These are phyloP conservation scores for Nothocercus julius DNA, from an alignment of 2,113 vertebrate genomes.

Conservation along the genomic window DNA sequence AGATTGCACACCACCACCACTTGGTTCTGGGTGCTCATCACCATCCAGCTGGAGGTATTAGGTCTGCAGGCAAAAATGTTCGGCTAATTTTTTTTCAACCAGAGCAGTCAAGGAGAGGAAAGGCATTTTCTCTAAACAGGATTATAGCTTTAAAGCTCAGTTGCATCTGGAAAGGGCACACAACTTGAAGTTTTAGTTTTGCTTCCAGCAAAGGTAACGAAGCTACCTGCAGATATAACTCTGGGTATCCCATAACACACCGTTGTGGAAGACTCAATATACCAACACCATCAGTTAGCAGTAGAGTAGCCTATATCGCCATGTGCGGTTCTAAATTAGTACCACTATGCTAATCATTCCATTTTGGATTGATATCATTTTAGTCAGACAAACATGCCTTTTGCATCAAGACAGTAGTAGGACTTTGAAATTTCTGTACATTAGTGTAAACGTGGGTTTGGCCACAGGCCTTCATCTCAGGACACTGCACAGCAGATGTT, in stretches of 20 bases:
- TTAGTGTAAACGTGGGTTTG: neutral
- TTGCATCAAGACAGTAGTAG: neutral
- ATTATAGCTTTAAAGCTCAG: neutral
- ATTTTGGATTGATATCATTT: neutral
- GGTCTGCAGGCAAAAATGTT: neutral
- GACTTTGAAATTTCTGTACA: neutral
- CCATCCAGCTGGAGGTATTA: neutral
- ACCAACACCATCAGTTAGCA: neutral
- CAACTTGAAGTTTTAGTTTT: neutral
- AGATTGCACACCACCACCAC: neutral
- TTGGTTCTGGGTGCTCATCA: neutral
- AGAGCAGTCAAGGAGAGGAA: neutral
- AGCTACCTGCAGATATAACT: neutral
- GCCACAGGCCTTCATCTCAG: no score
- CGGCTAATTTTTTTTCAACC: neutral
- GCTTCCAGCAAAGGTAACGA: fast-evolving
- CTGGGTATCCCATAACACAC: neutral
- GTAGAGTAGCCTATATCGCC: neutral
- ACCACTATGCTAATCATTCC: neutral
- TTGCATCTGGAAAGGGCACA: neutral
- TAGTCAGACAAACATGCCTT: neutral
- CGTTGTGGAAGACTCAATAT: neutral
- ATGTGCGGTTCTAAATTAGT: neutral
- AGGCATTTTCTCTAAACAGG: neutral
- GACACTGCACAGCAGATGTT: neutral